Evolutionary conservation across 2,113 vertebrate genomes (phyloP), one percentile per base, ranked within the genome.

Genomic region (Bolborhynchus lineola): DNA sequence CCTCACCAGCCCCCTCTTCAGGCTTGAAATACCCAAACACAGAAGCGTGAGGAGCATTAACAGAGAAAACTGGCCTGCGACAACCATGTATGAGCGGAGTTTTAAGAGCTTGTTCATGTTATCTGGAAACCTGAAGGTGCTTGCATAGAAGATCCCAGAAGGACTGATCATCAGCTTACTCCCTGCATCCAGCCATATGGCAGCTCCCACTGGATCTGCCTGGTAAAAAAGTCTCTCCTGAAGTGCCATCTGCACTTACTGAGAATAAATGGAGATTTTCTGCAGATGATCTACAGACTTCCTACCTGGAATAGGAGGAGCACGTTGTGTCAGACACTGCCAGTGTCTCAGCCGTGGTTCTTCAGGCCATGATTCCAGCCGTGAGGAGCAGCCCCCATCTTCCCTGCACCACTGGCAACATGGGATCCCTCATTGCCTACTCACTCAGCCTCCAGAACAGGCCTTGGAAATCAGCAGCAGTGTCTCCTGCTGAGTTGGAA

Each of bases 111-210:
- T 59, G 33, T 35, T 35, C 57, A 59, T 59, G 33, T 59, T 59
- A 24, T 87, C 71, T 42, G 28, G 93, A 99, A 99, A 99, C 92
- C 97, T 99, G 41, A 99, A 99, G 94, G 98, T 99, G 21, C 94
- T 99, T 2, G 98, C 98, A 17, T 99, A 99, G 97, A 99, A 98
- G 86, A 98, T 99, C 86, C 99, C 99, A 0, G 98, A 99, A 65
- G 98, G 99, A 11, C 25, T 99, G 96, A 96, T 98, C 62, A 99
- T 98, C 0, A 99, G 99, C 67, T 97, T 98, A 1, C 86, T 99
- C 39, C 99, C 99, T 0, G 4, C 57, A 1, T 98, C 95, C 16
- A 99, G 99, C 95, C 97, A 98, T 28, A 95, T 96, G 25, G 24
- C 97, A 25, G 49, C 96, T 35, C 81, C 95, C 5, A 12, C 96